phyloP scores from a whole-genome alignment of 2,888 invertebrate genomes.

The Caenorhabditis japonica region DNA sequence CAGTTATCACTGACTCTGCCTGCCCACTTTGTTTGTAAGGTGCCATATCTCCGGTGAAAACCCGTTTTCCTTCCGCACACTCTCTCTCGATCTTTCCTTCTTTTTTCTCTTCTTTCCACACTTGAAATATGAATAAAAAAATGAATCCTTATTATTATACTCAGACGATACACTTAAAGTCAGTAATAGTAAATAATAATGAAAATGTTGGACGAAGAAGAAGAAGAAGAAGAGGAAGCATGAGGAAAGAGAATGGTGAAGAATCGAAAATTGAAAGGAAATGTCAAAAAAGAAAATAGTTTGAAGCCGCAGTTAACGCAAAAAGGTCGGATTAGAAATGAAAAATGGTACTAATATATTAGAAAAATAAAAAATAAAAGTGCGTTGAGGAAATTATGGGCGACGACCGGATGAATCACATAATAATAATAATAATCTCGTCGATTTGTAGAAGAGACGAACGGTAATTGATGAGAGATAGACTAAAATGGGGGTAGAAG shows the following conservation, averaged over 20 bases:
- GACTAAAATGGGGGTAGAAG: background rate
- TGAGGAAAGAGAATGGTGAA: too few species aligned
- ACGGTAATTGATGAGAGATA: too few species aligned
- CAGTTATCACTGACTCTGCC: slow-evolving; percentile 49
- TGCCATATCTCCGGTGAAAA: slow-evolving; percentile 41
- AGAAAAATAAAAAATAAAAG: background rate
- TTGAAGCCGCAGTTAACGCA: too few species aligned
- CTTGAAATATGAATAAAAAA: too few species aligned
- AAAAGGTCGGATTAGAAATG: too few species aligned
- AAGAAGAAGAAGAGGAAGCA: too few species aligned
- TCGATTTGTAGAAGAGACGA: slow-evolving; percentile 15
- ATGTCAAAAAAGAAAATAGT: background rate
- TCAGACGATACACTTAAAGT: slow-evolving; percentile 3
- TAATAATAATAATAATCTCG: slow-evolving; percentile 42
- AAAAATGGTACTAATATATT: too few species aligned
- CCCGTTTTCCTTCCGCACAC: slow-evolving; percentile 4
- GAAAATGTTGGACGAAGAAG: too few species aligned
- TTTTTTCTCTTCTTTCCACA: background rate
- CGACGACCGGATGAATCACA: slow-evolving; percentile 33
- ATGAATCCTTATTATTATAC: slow-evolving; percentile 1
- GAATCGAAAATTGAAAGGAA: background rate
- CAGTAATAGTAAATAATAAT: slow-evolving; percentile 16
- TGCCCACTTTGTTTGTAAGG: slow-evolving; percentile 2
- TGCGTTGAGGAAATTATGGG: slow-evolving; percentile 2
- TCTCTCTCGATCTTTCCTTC: slow-evolving; percentile 19